Evolutionary conservation across 2,888 invertebrate genomes (phyloP).

Genomic region (Chalcis sispes): DNA sequence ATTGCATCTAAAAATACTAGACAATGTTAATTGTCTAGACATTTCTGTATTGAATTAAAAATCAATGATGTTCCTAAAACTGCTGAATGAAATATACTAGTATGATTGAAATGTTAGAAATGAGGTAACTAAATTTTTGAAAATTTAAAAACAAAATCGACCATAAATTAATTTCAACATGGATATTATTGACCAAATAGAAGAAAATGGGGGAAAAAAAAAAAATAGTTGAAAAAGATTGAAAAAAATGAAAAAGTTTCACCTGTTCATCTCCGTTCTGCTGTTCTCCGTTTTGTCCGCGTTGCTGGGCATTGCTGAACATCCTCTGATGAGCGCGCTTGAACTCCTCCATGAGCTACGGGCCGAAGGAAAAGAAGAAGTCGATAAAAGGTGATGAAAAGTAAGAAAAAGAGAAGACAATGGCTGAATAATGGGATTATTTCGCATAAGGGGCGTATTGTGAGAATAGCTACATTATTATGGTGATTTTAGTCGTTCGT

Average conservation of each 20-base stretch:
- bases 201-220: too few species aligned
- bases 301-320: conserved; percentile 79
- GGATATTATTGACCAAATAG: too few species aligned
- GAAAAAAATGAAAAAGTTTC: conserved; percentile 38
- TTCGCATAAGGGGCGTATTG: background rate
- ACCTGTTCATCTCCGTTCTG: conserved; percentile 66
- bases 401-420: too few species aligned
- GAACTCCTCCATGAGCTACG: conserved; percentile 89
- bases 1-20: background rate
- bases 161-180: background rate
- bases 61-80: background rate
- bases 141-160: background rate
- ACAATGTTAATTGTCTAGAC: background rate
- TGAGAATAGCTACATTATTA: background rate
- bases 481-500: conserved; percentile 5
- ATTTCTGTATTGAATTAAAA: too few species aligned
- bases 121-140: background rate
- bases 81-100: background rate
- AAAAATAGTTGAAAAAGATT: too few species aligned
- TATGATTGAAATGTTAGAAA: background rate
- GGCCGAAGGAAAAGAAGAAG: conserved; percentile 37
- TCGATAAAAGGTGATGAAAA: too few species aligned
- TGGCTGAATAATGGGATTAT: background rate
- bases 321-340: conserved; percentile 92
- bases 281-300: conserved; percentile 65